phyloP scores from a whole-genome alignment of 2,888 invertebrate species.

The Drosophila nr. perissopoda region DNA sequence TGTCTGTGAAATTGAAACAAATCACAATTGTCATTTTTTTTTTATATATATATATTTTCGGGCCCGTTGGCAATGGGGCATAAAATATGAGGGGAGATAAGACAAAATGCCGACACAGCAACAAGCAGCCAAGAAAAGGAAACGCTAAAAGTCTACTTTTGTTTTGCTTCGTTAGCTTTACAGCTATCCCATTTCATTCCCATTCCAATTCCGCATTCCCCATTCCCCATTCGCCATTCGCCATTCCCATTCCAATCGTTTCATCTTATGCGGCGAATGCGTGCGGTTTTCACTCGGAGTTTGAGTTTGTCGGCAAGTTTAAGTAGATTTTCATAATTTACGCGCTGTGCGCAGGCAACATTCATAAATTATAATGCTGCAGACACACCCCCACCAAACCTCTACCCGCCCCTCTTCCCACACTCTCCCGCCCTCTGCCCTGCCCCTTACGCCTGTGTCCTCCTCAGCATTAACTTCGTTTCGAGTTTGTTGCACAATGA shows the following conservation, averaged over 20 bases:
- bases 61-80: slow-evolving; percentile 42
- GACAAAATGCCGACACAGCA: slow-evolving; percentile 55
- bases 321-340: slow-evolving; percentile 81
- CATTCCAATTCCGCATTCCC: not conserved
- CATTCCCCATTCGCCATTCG: not conserved
- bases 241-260: not conserved
- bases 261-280: slow-evolving; percentile 11
- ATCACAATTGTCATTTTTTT: slow-evolving; percentile 37
- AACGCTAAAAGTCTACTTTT: slow-evolving; percentile 59
- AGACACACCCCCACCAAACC: not conserved
- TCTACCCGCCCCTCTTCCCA: rapidly evolving
- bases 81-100: slow-evolving; percentile 56
- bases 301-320: slow-evolving; percentile 71
- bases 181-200: slow-evolving; percentile 23
- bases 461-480: slow-evolving; percentile 28
- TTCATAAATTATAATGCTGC: slow-evolving; percentile 72
- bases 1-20: slow-evolving; percentile 40
- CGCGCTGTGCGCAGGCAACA: slow-evolving; percentile 63
- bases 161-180: slow-evolving; percentile 70
- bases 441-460: not conserved
- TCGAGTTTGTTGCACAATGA: slow-evolving; percentile 25
- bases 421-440: rapidly evolving
- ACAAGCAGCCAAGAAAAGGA: slow-evolving; percentile 15
- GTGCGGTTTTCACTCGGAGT: slow-evolving; percentile 55
- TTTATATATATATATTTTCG: not conserved